Evolutionary conservation across 2,797 vertebrate species (phyloP).

Genomic region (Balearica regulorum): DNA sequence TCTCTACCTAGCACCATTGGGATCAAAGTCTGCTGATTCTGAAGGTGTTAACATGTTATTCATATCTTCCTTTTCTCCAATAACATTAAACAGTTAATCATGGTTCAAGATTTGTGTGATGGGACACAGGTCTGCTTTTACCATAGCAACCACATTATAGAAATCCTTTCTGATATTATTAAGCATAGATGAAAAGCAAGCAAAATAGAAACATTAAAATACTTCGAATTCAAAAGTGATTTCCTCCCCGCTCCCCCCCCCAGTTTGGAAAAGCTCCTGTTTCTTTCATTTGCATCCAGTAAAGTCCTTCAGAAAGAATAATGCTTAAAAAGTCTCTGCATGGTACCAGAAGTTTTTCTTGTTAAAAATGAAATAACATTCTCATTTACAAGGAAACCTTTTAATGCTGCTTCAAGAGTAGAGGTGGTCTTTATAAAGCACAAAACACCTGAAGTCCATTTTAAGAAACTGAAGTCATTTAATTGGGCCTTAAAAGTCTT

Average conservation of each 20-base stretch:
- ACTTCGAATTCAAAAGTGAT: conserved; percentile 4
- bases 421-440: background rate
- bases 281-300: conserved; percentile 18
- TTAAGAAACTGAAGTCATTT: background rate
- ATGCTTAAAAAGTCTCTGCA: background rate
- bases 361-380: conserved; percentile 20
- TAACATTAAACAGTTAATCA: conserved; percentile 14
- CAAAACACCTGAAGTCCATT: background rate
- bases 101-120: background rate
- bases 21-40: background rate
- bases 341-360: conserved; percentile 4
- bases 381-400: background rate
- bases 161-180: conserved; percentile 14
- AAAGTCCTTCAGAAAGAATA: conserved; percentile 31
- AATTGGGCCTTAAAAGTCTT: background rate
- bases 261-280: conserved; percentile 6
- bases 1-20: background rate
- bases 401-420: background rate
- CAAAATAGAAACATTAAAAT: conserved; percentile 37
- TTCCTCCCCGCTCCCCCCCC: background rate
- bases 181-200: conserved; percentile 21
- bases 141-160: conserved; percentile 26
- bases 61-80: background rate
- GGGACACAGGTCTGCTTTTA: conserved; percentile 7
- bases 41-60: background rate